These are phyloP conservation scores for Tetraneura akinire DNA, from an alignment of 1,140 invertebrate genomes.

Conservation along the genomic window DNA sequence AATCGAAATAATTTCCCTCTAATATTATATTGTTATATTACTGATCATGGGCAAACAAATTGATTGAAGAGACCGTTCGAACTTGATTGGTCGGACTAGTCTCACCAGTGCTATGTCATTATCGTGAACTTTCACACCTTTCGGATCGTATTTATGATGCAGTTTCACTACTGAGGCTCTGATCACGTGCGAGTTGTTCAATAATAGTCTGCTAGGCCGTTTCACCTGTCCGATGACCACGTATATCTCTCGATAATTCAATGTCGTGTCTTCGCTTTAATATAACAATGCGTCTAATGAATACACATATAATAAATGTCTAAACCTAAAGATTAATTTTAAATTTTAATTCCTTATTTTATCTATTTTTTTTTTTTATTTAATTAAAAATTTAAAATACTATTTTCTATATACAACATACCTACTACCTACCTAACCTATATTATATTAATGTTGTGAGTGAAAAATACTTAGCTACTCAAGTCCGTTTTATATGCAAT, in stretches of 20 bases:
- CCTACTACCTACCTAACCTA: no score
- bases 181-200: constrained; percentile 43
- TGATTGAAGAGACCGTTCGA: constrained; percentile 60
- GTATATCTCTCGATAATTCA: constrained; percentile 53
- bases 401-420: no score
- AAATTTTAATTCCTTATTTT: no score
- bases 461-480: no score
- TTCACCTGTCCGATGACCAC: not conserved
- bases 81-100: constrained; percentile 60
- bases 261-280: constrained; percentile 55
- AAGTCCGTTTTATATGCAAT: no score
- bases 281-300: no score
- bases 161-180: constrained; percentile 56
- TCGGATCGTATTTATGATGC: constrained; percentile 59
- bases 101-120: constrained; percentile 67
- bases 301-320: no score
- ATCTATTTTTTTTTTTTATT: no score
- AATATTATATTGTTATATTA: constrained; percentile 55
- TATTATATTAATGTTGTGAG: no score
- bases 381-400: no score
- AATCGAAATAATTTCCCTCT: no score
- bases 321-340: no score
- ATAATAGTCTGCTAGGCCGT: not conserved
- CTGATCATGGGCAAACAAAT: constrained; percentile 63
- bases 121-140: constrained; percentile 54